Evolutionary conservation across 2,888 invertebrate genomes (phyloP), one percentile per base, ranked within the genome.

Genomic region (Drosophila putrida): DNA sequence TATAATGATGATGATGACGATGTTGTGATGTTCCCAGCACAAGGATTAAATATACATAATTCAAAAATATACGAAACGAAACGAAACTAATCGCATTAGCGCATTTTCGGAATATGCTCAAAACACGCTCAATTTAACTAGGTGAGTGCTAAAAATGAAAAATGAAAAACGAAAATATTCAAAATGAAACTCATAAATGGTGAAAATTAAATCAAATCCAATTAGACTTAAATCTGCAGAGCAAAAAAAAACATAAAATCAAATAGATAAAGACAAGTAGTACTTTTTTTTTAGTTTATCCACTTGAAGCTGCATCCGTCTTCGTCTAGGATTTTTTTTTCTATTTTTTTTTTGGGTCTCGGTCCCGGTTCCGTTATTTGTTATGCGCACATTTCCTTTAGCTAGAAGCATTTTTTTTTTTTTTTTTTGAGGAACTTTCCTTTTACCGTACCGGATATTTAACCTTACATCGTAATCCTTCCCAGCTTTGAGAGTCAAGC

Each of bases 371-470:
- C 25, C 43, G 20, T 25, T 33, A 8, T 43, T 38, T 41, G 39
- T 55, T 41, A 47, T 53, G 39, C 53, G 15, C 41, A 47, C 53
- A 53, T 57, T 71, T 66, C 60, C 49, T 2, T 15, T 36, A 11
- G 46, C 46, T n/a, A 4, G 44, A 53, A 39, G 39, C 50, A 13
- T n/a, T 38, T 31, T 11, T 36, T n/a, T n/a, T n/a, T n/a, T n/a
- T n/a, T n/a, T n/a, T n/a, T n/a, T n/a, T n/a, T n/a, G n/a, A 6
- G 8, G 38, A 3, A 20, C 11, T 27, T 39, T 57, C 20, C 39
- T 60, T 53, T 35, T 38, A 28, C 35, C 73, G 57, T 38, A 28
- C 35, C 73, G 57, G 57, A 49, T 60, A 53, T 57, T 74, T 53
- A 50, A 50, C 44, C 49, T 15, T 49, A 33, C 20, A 4, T 10